These are phyloP conservation scores for Cynocephalus volans DNA, from an alignment of 2,113 vertebrate genomes.

Conservation along the genomic window DNA sequence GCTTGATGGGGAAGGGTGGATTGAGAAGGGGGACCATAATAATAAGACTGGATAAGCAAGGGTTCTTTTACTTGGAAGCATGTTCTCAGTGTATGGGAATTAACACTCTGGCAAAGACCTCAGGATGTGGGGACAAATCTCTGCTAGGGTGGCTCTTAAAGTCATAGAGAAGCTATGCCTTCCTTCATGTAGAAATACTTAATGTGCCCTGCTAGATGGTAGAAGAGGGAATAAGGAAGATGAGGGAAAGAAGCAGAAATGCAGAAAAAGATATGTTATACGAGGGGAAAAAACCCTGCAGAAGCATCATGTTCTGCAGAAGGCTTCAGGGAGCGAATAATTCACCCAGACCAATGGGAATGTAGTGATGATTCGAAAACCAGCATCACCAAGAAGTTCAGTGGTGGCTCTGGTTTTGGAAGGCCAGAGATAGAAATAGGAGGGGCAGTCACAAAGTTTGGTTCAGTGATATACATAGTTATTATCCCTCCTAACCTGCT, in stretches of 20 bases:
- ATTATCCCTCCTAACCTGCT: background rate
- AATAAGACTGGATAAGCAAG: background rate
- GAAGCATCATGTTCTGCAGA: too few species aligned
- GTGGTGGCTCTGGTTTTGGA: background rate
- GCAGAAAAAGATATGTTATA: background rate
- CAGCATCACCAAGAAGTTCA: background rate
- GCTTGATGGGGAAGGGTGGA: background rate
- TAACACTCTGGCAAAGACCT: background rate
- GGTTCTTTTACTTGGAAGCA: background rate
- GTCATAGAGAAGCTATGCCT: background rate
- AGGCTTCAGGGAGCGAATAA: background rate
- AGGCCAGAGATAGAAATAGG: fast-evolving
- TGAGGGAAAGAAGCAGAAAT: background rate
- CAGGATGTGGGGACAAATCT: background rate
- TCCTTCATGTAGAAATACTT: background rate
- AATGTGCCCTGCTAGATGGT: background rate
- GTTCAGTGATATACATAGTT: background rate
- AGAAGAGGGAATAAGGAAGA: background rate
- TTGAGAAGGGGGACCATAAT: background rate
- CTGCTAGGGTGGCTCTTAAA: background rate
- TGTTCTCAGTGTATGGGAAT: background rate
- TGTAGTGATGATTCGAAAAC: too few species aligned
- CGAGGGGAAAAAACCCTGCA: background rate
- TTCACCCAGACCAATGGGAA: background rate
- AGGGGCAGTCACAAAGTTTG: background rate